These are phyloP conservation scores for Hypocryptadius cinnamomeus DNA, from an alignment of 2,113 vertebrate species.

Conservation along the genomic window DNA sequence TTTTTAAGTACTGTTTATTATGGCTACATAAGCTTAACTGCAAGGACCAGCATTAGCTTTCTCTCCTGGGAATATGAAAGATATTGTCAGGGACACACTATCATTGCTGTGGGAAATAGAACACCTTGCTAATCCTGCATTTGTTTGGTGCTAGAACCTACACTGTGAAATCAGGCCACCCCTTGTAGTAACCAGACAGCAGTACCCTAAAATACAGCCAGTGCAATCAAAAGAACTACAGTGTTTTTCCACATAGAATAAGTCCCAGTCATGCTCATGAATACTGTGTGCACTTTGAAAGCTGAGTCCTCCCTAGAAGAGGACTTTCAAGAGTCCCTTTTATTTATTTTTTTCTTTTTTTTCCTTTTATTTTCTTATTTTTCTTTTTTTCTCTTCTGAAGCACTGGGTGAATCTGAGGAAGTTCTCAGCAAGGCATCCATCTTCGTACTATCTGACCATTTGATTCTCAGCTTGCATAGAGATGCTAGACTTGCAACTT, in stretches of 20 bases:
- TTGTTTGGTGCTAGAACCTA: neutral
- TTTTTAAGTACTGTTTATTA: neutral
- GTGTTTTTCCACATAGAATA: neutral
- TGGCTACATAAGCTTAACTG: neutral
- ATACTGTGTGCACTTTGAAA: neutral
- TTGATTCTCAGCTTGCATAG: neutral
- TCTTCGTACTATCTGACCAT: neutral
- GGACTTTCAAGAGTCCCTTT: neutral
- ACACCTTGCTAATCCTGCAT: neutral
- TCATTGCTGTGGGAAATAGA: neutral
- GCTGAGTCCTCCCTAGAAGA: neutral
- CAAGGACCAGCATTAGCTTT: neutral
- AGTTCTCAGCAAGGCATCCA: neutral
- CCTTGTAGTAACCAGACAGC: neutral
- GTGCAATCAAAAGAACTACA: neutral
- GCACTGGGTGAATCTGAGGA: neutral
- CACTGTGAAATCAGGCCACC: neutral
- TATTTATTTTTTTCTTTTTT: neutral
- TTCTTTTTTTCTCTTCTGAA: neutral
- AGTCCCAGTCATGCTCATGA: neutral
- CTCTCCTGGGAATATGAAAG: neutral
- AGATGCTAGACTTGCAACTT: neutral
- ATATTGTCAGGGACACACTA: neutral
- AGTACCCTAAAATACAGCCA: neutral
- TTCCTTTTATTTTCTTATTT: no score